Evolutionary conservation across 2,113 vertebrate species (phyloP), one percentile per base, ranked within the genome.

Genomic region (Hippolais icterina): DNA sequence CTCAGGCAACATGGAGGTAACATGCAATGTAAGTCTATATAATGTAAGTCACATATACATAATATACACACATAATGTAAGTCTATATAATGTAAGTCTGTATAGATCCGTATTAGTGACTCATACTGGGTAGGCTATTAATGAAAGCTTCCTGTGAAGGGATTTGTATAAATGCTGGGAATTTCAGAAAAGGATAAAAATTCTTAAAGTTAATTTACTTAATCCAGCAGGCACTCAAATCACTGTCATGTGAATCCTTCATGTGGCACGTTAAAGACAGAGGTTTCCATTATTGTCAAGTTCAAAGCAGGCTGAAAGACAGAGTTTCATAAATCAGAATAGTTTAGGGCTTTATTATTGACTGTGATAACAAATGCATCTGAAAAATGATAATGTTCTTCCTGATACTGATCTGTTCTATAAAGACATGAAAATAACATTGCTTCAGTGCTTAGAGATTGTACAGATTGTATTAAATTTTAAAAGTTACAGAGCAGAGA

Each of bases 181-280:
- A 27, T 64, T 42, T 10, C 44, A n/a, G 15, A 52, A 70, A 9
- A 71, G 6, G 5, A 39, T 15, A 41, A 22, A 77, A 25, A 9
- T 75, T 61, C 9, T n/a, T 93, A 70, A 74, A 28, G 31, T 65
- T 91, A 2, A 25, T 64, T 66, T 64, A 77, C 25, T 35, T 63
- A 79, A 47, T 57, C 14, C 42, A 60, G 29, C 15, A 84, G 13
- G 9, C 69, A 33, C 3, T 64, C 2, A 91, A 35, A 28, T 53
- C 2, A 65, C 6, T 15, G 2, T 10, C 10, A 27, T 0, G 0
- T 35, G 15, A 50, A 57, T 81, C 42, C 39, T 53, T 81, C 0
- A 0, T 22, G 9, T 33, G 37, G 15, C 28, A 72, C 1, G 1
- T 18, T 68, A 15, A 50, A 83, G n/a, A 25, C 7, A n/a, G 47